phyloP scores from a whole-genome alignment of 1,140 invertebrate species.

The Leptoteleia sp. region DNA sequence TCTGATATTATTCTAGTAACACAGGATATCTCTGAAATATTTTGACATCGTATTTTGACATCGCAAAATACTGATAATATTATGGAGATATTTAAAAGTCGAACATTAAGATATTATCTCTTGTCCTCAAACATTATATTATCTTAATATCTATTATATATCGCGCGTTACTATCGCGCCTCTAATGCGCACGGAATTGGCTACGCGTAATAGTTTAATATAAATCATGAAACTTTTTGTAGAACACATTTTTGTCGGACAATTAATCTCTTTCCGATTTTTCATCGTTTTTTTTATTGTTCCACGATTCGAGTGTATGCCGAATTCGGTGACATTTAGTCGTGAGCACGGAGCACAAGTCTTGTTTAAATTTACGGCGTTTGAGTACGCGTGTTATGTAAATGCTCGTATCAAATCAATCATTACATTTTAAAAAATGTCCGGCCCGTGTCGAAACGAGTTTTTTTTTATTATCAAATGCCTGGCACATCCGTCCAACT shows the following conservation, averaged over 20 bases:
- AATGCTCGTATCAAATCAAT: slow-evolving; percentile 45
- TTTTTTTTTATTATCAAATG: slow-evolving; percentile 10
- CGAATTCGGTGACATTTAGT: slow-evolving; percentile 41
- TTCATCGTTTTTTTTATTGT: slow-evolving; percentile 32
- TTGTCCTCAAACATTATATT: too few relatives aligned
- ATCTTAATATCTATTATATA: too few relatives aligned
- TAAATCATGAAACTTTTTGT: slow-evolving; percentile 31
- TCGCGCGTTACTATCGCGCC: background rate
- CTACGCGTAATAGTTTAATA: slow-evolving; percentile 12
- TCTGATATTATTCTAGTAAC: too few relatives aligned
- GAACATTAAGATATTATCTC: too few relatives aligned
- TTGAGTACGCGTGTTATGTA: slow-evolving; percentile 42
- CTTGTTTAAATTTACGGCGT: slow-evolving; percentile 44
- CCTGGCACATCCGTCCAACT: background rate
- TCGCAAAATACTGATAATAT: too few relatives aligned
- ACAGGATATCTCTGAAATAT: too few relatives aligned
- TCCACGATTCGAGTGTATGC: slow-evolving; percentile 24
- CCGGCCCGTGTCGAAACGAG: slow-evolving; percentile 15
- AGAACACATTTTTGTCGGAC: background rate
- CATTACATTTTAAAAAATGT: slow-evolving; percentile 35
- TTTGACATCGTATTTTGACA: too few relatives aligned
- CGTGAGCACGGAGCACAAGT: slow-evolving; percentile 8
- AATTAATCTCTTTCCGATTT: slow-evolving; percentile 26
- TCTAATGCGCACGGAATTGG: background rate
- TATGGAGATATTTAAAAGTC: too few relatives aligned